A percentile compares a stretch with the other conserved stretches of the same genome.
Conservation (phyloP, 2,113 vertebrate species). For the Python bivittatus region DNA sequence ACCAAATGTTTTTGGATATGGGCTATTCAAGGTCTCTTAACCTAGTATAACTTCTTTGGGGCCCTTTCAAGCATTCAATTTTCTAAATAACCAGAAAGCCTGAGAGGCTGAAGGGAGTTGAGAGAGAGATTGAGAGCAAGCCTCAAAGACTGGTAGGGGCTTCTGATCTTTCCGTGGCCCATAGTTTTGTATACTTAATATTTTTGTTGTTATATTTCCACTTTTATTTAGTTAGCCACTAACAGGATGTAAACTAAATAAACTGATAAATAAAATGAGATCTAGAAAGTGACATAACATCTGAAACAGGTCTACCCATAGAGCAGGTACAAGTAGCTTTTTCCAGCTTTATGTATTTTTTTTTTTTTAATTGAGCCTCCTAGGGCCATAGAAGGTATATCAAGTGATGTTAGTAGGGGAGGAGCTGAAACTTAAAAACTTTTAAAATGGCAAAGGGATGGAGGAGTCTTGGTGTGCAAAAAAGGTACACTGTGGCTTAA, state of each 20-base stretch:
- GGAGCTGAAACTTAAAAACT: background rate
- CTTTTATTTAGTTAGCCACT: background rate
- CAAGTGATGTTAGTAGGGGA: background rate
- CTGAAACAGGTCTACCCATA: background rate
- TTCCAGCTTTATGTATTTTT: background rate
- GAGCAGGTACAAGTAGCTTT: background rate
- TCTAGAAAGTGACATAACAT: background rate
- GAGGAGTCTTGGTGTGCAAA: background rate
- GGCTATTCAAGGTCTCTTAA: background rate
- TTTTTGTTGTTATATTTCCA: background rate
- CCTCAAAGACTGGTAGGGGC: background rate
- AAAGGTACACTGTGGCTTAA: background rate
- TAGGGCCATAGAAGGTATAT: background rate
- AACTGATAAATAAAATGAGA: background rate
- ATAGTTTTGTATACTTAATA: background rate
- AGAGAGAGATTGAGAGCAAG: background rate
- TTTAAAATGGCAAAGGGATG: too few relatives aligned
- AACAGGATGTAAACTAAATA: background rate
- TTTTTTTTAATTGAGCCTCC: background rate
- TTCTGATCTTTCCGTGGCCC: background rate
- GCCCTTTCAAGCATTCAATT: background rate
- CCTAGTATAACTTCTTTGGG: background rate
- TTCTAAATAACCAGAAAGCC: background rate
- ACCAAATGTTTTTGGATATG: background rate
- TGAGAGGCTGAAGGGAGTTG: background rate